Conservation (phyloP, 2,888 invertebrate species). For the Dorcus hopei region DNA sequence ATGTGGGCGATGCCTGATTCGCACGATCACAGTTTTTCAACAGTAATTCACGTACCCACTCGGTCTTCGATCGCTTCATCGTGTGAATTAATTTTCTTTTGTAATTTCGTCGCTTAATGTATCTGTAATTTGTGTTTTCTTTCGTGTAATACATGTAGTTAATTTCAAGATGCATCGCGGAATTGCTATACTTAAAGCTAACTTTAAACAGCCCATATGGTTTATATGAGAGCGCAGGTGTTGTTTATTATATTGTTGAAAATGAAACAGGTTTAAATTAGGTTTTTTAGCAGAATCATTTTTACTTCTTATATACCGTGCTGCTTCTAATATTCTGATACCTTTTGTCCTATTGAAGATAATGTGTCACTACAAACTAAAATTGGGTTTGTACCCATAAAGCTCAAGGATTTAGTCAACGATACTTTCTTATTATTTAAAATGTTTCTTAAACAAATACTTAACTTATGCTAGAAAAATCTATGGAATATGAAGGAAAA, state of each 20-base stretch:
- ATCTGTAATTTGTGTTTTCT: conserved; percentile 19
- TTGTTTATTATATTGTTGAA: neutral
- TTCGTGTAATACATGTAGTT: conserved; percentile 18
- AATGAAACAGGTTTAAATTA: too few relatives aligned
- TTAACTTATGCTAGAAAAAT: too few relatives aligned
- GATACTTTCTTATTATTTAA: too few relatives aligned
- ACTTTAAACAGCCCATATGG: conserved; percentile 1
- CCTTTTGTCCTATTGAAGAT: too few relatives aligned
- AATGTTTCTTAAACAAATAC: too few relatives aligned
- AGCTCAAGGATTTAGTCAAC: too few relatives aligned
- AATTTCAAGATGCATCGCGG: conserved; percentile 6
- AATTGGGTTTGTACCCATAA: too few relatives aligned
- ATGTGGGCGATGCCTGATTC: conserved; percentile 17
- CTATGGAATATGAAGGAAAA: too few relatives aligned
- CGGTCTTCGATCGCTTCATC: conserved; percentile 21
- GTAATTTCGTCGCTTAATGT: conserved; percentile 12
- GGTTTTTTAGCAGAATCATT: too few relatives aligned
- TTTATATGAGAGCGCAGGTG: conserved; percentile 2
- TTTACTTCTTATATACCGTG: too few relatives aligned
- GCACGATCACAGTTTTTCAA: conserved; percentile 20
- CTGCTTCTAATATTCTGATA: too few relatives aligned
- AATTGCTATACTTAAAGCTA: conserved; percentile 16
- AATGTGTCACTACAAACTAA: too few relatives aligned
- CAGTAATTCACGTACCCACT: conserved; percentile 21
- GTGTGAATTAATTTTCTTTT: conserved; percentile 27